Evolutionary conservation across 64 coral and sea anemone genomes (phyloP).

Genomic region (Anthopleura sola): DNA sequence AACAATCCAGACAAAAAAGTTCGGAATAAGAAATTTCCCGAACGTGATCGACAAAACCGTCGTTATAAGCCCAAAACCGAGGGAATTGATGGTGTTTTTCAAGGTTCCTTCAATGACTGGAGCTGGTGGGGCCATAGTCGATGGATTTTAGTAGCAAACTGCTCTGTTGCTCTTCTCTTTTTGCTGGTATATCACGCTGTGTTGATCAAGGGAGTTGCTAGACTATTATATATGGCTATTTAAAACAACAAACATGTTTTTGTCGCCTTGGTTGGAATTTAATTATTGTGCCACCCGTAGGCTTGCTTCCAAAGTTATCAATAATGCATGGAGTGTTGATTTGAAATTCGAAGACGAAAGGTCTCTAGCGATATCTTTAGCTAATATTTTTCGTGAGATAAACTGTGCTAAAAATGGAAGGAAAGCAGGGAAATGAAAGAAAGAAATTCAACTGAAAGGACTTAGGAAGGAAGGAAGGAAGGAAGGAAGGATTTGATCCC

Average conservation of each 20-base stretch:
- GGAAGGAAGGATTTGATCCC: too few relatives aligned
- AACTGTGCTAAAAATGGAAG: neutral
- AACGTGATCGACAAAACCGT: slow-evolving; percentile 6
- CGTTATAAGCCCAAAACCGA: slow-evolving; percentile 20
- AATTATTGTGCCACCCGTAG: neutral
- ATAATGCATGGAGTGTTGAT: neutral
- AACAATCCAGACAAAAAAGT: slow-evolving; percentile 18
- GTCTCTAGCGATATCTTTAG: neutral
- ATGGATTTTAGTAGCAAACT: too few relatives aligned
- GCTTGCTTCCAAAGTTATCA: neutral
- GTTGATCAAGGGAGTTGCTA: neutral
- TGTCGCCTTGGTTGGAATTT: neutral
- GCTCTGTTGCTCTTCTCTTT: neutral
- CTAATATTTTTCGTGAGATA: neutral
- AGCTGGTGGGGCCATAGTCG: neutral
- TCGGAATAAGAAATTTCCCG: neutral
- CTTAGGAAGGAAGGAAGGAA: too few relatives aligned
- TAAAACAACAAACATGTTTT: neutral
- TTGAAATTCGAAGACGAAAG: neutral
- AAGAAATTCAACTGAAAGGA: too few relatives aligned
- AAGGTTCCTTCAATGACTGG: slow-evolving; percentile 20
- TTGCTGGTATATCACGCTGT: neutral
- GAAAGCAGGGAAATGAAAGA: too few relatives aligned
- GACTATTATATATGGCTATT: neutral
- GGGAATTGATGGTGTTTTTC: slow-evolving; percentile 6